Conservation (phyloP, 2,113 vertebrate genomes). For the Drymodes brunneopygia region DNA sequence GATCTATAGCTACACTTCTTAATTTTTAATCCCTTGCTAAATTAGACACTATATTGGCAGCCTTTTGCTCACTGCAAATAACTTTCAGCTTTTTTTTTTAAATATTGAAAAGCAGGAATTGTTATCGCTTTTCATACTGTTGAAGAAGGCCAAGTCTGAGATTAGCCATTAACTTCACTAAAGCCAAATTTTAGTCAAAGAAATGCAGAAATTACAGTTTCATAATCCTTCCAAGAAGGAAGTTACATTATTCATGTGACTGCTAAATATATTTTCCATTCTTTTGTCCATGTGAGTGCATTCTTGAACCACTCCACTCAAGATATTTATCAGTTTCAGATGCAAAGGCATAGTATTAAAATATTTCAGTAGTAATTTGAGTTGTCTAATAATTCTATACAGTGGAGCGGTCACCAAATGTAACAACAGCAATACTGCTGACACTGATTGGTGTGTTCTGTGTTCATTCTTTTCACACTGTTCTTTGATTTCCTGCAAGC, state of each 20-base stretch:
- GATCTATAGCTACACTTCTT: background rate
- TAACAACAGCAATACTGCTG: background rate
- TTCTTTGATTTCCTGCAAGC: background rate
- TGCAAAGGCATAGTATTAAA: constrained; percentile 10
- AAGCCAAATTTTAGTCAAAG: constrained; percentile 57
- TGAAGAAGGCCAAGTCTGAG: background rate
- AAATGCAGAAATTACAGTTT: constrained; percentile 30
- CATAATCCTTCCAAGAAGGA: constrained; percentile 46
- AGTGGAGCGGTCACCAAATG: background rate
- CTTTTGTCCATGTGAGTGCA: constrained; percentile 42
- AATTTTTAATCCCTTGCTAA: constrained; percentile 12
- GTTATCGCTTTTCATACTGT: background rate
- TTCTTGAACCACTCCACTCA: constrained; percentile 30
- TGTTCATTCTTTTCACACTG: background rate
- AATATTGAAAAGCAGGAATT: background rate
- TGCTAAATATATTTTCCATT: constrained; percentile 64
- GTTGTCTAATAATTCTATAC: background rate
- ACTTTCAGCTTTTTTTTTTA: background rate
- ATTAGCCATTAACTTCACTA: background rate
- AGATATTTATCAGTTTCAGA: constrained; percentile 47
- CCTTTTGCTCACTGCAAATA: background rate
- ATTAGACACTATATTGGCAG: background rate
- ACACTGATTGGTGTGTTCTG: background rate
- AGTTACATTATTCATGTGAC: constrained; percentile 61
- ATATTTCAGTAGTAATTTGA: background rate